These are phyloP conservation scores for Ceraclea dissimilis DNA, from an alignment of 2,888 invertebrate genomes.

Conservation along the genomic window DNA sequence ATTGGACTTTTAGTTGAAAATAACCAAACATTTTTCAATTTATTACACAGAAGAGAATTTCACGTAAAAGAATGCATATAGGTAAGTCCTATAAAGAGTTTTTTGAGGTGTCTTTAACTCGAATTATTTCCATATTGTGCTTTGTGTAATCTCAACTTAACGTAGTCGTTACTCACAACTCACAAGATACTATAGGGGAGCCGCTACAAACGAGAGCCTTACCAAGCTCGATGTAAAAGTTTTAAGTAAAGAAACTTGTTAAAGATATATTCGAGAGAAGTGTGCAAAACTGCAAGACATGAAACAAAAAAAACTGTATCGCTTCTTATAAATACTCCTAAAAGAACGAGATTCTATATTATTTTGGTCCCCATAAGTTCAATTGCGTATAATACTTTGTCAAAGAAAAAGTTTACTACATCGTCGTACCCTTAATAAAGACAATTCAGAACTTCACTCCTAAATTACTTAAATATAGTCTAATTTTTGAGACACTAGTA, in stretches of 20 bases:
- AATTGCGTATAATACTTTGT: no score
- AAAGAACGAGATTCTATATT: no score
- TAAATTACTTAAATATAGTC: no score
- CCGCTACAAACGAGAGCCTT: background rate
- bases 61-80: no score
- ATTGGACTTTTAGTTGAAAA: no score
- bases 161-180: background rate
- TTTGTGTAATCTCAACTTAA: background rate
- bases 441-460: no score
- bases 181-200: background rate
- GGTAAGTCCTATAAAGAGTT: background rate
- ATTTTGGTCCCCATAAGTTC: no score
- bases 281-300: slow-evolving; percentile 2
- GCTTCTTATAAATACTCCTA: background rate
- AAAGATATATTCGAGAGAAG: slow-evolving; percentile 13
- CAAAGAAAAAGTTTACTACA: no score
- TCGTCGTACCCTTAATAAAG: no score
- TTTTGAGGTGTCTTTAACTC: background rate
- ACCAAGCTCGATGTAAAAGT: slow-evolving; percentile 21
- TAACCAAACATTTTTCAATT: no score
- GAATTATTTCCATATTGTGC: background rate
- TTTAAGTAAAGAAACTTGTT: slow-evolving; percentile 27
- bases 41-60: no score
- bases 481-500: no score
- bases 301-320: background rate